Evolutionary conservation across 2,888 invertebrate genomes (phyloP), one percentile per base, ranked within the genome.

Genomic region (Synanthedon vespiformis): DNA sequence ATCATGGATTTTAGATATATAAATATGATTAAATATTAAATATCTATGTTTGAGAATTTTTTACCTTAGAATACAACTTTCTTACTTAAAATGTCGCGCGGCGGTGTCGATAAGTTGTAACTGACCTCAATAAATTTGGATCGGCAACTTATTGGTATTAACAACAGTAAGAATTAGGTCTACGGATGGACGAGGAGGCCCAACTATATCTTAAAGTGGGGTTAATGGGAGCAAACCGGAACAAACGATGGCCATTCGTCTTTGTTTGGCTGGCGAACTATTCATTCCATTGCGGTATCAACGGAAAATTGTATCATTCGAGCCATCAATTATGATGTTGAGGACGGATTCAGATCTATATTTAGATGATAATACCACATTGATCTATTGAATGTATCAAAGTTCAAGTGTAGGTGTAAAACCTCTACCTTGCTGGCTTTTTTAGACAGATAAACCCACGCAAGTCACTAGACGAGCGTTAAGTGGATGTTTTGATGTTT

Each of bases 171-270:
- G 68, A 72, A 74, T 73, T 72, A 73, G 52, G 53, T 53, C 47
- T 66, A 61, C 54, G 54, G 68, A 63, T 58, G 63, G 63, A 63
- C 64, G 61, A 63, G 66, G 5, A 63, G 67, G 62, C 65, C 65
- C 60, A 58, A 55, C 70, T 59, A 68, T 70, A 66, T 74, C 77
- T 78, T 74, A 70, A 64, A 69, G 70, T 61, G 58, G 70, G 74
- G 77, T 77, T 80, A 80, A 80, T 77, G 73, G 74, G 70, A 70
- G 67, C 71, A 73, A 75, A 78, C 72, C 72, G 72, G 74, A 77
- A 80, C 74, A 76, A 80, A 81, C 70, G 76, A 70, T 57, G 57
- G 40, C 61, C 68, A 79, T 81, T 68, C 72, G 67, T 80, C 78
- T 79, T 67, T 60, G 65, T 61, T 59, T 56, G 55, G 54, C 16